Base-by-base conservation (phyloP, 1,140 invertebrate genomes). In the Sesamia nonagrioides region DNA sequence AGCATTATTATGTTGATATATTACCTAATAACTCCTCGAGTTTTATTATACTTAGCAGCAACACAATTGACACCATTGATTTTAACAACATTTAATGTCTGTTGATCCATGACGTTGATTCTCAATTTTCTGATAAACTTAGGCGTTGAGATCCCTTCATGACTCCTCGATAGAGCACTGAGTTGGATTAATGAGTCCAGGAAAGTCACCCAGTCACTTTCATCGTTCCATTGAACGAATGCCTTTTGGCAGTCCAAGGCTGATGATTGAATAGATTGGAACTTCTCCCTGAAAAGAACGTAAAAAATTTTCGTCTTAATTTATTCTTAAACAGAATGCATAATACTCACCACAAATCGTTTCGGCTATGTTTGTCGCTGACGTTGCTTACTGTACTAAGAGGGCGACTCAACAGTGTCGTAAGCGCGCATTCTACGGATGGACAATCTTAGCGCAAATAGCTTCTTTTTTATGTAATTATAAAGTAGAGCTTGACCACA, bases 161-260 rank as follows among this genome's bases (percentile, higher is more conserved):
- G 48, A 2, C 82, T 71, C 27, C 71, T 79, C 2, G 79, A 35
- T 18, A 85, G 45, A 21, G 56, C 54, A 33, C 79, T 81, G 18
- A 85, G 54, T 60, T 86, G 85, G 17, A 86, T 82, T 0, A 86
- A 42, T 27, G 76, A 71, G 40, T 86, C 85, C n/a, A 86, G 18
- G 18, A 82, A 85, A 1, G 82, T 80, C 0, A 83, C 73, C 83
- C 83, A 86, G 37, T 86, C 77, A 0, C 78, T 54, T 2, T 45
- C 45, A 50, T 50, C 15, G 15, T 61, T 75, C 77, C 82, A 85
- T 56, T 74, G 74, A 6, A 86, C 75, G 6, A 45, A 73, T 15
- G 77, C 82, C 37, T 71, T 61, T 11, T 60, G 77, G 0, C 66
- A 48, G 15, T 82, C 58, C 13, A 78, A 27, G 42, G 71, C 79